Conservation (phyloP, 1,140 invertebrate species). For the Conus ventricosus region DNA sequence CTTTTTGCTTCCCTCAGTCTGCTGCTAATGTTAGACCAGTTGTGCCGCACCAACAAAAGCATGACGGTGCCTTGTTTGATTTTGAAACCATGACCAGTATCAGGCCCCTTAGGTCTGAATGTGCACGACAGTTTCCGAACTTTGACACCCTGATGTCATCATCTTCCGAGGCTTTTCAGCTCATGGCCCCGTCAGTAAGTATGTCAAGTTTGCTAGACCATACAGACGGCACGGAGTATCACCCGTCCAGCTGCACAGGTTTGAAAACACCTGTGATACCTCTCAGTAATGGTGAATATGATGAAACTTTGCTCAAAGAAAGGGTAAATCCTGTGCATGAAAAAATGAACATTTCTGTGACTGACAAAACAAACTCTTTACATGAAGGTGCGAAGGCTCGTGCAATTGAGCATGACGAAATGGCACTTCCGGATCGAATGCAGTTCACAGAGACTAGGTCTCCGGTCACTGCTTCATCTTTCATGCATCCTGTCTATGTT, state of each 20-base stretch:
- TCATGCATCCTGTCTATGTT: background rate
- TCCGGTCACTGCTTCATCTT: background rate
- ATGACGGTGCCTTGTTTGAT: background rate
- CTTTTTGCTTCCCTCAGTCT: background rate
- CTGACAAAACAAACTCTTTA: background rate
- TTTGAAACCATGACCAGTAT: background rate
- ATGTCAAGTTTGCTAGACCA: background rate
- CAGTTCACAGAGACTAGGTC: background rate
- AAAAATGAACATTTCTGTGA: background rate
- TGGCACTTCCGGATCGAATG: background rate
- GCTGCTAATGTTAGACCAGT: background rate
- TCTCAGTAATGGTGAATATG: background rate
- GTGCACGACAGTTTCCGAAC: background rate
- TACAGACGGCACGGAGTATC: background rate
- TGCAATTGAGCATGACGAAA: background rate
- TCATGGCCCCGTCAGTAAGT: background rate
- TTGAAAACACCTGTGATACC: background rate
- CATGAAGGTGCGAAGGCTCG: background rate
- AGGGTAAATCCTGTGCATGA: background rate
- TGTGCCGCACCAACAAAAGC: background rate
- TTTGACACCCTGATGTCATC: background rate
- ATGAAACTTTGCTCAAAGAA: background rate
- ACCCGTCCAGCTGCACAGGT: background rate
- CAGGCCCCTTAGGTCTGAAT: background rate
- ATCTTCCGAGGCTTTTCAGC: background rate